Percentiles rank a stretch among this genome's conserved stretches.
Conservation (phyloP, 2,113 vertebrate species). For the Telmatochromis sp. region DNA sequence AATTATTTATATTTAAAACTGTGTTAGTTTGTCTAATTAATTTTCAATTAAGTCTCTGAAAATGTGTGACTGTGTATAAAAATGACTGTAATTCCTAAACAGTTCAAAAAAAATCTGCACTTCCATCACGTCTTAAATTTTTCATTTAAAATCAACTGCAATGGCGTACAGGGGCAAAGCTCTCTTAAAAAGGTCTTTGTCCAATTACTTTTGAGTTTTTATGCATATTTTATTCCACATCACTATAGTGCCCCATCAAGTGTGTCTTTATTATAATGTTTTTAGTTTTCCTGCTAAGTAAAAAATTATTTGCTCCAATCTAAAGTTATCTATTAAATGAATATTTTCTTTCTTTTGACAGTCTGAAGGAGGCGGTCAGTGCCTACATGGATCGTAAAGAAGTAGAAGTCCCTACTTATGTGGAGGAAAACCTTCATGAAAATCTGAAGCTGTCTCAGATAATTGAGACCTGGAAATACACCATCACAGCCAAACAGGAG, state of each 20-base stretch:
- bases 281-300: neutral
- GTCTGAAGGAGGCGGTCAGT: slow-evolving; percentile 69
- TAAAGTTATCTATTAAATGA: neutral
- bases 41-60: neutral
- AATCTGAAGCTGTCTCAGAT: slow-evolving; percentile 66
- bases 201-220: neutral
- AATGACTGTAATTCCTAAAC: neutral
- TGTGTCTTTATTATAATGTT: neutral
- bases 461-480: slow-evolving; percentile 71
- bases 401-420: slow-evolving; percentile 3
- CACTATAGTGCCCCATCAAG: neutral
- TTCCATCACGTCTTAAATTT: neutral
- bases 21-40: accelerated
- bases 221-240: neutral
- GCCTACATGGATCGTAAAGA: slow-evolving; percentile 71
- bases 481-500: slow-evolving; percentile 55
- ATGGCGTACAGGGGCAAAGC: neutral
- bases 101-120: neutral
- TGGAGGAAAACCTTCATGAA: slow-evolving; percentile 66
- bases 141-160: neutral
- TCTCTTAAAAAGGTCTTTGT: neutral
- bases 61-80: neutral
- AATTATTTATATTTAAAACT: neutral
- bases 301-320: neutral
- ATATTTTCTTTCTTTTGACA: slow-evolving; percentile 15